These are phyloP conservation scores for Limnodromus scolopaceus DNA, from an alignment of 2,797 vertebrate species.

Conservation along the genomic window DNA sequence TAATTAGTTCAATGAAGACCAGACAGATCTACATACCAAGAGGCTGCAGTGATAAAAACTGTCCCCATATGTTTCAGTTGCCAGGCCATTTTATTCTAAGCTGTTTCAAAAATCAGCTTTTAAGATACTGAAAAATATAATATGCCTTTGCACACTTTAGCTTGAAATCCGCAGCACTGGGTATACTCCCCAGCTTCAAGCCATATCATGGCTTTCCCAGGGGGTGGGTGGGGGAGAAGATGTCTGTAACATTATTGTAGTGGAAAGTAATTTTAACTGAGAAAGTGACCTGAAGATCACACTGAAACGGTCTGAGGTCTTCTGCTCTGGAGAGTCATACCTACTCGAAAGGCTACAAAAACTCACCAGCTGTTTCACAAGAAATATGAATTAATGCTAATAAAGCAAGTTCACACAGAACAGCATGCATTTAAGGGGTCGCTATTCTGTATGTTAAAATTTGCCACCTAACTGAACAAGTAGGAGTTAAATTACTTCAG, in stretches of 20 bases:
- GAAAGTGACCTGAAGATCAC: background rate
- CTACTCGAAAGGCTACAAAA: background rate
- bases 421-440: background rate
- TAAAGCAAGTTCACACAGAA: background rate
- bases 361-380: background rate
- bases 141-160: background rate
- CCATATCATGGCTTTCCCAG: background rate
- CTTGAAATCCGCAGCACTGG: background rate
- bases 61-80: background rate
- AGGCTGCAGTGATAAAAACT: slow-evolving; percentile 5
- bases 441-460: background rate
- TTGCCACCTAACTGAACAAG: background rate
- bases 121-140: background rate
- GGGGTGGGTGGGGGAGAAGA: background rate
- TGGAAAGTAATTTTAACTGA: background rate
- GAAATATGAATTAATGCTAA: background rate
- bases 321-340: background rate
- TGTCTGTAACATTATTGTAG: background rate
- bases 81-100: background rate
- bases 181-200: background rate
- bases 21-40: slow-evolving; percentile 53
- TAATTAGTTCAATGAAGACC: slow-evolving; percentile 79
- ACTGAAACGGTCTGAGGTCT: background rate
- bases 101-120: background rate
- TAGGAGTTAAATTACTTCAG: background rate